These are phyloP conservation scores for Egretta garzetta DNA, from an alignment of 2,113 vertebrate species.

Conservation along the genomic window DNA sequence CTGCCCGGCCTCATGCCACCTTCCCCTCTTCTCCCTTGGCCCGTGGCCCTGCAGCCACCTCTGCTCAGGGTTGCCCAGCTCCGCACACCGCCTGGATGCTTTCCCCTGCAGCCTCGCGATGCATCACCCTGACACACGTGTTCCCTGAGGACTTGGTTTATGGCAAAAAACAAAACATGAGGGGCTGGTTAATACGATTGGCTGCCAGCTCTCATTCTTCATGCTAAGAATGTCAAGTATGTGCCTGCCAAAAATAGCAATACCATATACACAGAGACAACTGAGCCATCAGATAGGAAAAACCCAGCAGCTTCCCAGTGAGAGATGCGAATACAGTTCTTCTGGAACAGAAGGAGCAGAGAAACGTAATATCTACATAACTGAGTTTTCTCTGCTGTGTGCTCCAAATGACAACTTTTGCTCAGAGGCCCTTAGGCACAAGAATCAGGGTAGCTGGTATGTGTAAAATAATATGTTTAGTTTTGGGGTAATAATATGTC, in stretches of 20 bases:
- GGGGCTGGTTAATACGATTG: background rate
- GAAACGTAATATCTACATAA: constrained; percentile 16
- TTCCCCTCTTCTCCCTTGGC: background rate
- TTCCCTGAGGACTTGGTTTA: background rate
- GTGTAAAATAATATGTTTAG: constrained; percentile 35
- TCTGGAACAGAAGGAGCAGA: constrained; percentile 9
- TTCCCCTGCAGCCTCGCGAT: rapidly evolving
- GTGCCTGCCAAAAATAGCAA: constrained; percentile 6
- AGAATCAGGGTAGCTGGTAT: background rate
- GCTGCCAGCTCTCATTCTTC: background rate
- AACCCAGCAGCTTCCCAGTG: background rate
- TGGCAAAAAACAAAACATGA: background rate
- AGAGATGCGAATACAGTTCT: background rate
- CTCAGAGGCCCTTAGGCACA: constrained; percentile 12
- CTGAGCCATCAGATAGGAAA: background rate
- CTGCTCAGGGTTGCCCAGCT: background rate
- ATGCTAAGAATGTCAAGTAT: background rate
- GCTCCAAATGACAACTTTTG: constrained; percentile 46
- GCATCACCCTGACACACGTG: background rate
- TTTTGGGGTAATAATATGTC: constrained; percentile 31
- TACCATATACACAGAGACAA: background rate
- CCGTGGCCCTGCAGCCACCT: rapidly evolving
- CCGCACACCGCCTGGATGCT: rapidly evolving
- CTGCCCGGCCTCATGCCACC: background rate
- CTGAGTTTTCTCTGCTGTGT: background rate